A percentile compares a stretch with the other conserved stretches of the same genome.
Conservation (phyloP, 1,140 invertebrate species). For the Rhizoglyphus robini region DNA sequence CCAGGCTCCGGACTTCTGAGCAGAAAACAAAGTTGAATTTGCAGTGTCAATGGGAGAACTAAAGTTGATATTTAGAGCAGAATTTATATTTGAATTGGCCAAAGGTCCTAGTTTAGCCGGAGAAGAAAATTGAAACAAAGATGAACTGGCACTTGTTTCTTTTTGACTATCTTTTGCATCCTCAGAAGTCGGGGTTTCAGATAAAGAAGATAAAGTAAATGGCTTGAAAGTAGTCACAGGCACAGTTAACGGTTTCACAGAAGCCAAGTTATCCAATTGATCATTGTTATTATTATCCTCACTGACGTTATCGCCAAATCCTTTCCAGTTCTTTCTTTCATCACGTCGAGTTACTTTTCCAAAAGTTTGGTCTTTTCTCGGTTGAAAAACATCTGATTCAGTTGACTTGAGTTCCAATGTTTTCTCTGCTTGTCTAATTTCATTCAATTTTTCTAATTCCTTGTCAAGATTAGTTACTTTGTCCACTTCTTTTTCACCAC, state of each 20-base stretch:
- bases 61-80: too few relatives aligned
- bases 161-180: too few relatives aligned
- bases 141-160: too few relatives aligned
- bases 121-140: too few relatives aligned
- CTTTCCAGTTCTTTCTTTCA: not conserved
- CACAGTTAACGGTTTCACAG: not conserved
- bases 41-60: too few relatives aligned
- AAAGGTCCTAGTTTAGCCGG: too few relatives aligned
- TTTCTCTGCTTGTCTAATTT: conserved; percentile 6
- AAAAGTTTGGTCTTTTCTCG: not conserved
- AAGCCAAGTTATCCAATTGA: not conserved
- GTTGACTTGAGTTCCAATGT: not conserved
- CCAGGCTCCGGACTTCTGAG: too few relatives aligned
- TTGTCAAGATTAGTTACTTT: not conserved
- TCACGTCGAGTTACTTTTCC: not conserved
- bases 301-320: not conserved
- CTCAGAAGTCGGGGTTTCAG: too few relatives aligned
- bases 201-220: not conserved
- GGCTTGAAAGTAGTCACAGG: not conserved
- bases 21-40: too few relatives aligned
- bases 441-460: conserved; percentile 6
- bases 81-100: too few relatives aligned
- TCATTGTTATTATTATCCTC: not conserved
- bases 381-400: not conserved
- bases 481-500: not conserved